phyloP scores from a whole-genome alignment of 1,140 invertebrate genomes.

The Hycleus phaleratus region DNA sequence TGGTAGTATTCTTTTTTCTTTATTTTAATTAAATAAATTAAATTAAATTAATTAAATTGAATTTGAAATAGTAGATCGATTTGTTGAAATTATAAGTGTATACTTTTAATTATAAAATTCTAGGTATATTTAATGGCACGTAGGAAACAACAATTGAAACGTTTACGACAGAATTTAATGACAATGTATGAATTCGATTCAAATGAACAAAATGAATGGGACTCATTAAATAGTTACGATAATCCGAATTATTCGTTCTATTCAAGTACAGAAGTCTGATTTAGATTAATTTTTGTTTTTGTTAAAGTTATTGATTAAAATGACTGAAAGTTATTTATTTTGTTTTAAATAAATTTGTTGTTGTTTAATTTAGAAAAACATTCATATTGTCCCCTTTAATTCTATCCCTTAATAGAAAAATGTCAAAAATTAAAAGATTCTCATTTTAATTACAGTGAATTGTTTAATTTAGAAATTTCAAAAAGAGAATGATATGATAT shows the following conservation, averaged over 20 bases:
- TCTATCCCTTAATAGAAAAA: no score
- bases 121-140: conserved; percentile 33
- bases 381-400: no score
- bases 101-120: neutral
- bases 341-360: no score
- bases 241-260: conserved; percentile 8
- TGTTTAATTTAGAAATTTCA: conserved; percentile 45
- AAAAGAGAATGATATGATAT: conserved; percentile 45
- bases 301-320: no score
- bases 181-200: conserved; percentile 32
- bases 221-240: conserved; percentile 23
- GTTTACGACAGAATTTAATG: conserved; percentile 22
- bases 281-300: no score
- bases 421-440: no score
- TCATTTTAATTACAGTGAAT: conserved; percentile 42
- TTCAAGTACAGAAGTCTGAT: no score
- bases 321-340: no score
- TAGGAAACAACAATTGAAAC: conserved; percentile 18
- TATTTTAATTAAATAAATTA: neutral
- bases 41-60: conserved; percentile 5
- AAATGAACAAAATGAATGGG: conserved; percentile 29
- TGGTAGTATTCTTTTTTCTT: conserved; percentile 14
- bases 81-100: neutral
- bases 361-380: no score
- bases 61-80: neutral